Percentiles rank a stretch among this genome's conserved stretches.
These are phyloP conservation scores for Coelopa frigida DNA, from an alignment of 1,140 invertebrate genomes.

Conservation along the genomic window DNA sequence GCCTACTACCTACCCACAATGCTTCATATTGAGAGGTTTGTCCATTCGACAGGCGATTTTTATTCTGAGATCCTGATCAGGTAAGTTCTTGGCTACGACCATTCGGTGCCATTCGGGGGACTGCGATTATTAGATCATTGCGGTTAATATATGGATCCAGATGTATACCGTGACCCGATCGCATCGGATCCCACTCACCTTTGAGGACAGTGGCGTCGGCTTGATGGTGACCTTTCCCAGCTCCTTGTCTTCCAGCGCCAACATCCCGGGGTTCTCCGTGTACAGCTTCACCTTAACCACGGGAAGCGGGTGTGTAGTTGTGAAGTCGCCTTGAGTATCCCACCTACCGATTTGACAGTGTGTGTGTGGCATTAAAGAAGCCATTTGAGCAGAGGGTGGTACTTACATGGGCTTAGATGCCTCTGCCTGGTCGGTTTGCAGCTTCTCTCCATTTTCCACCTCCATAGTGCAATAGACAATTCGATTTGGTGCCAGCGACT, in stretches of 20 bases:
- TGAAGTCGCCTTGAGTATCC: constrained; percentile 98
- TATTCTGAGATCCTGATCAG: constrained; percentile 93
- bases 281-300: constrained; percentile 95
- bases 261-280: constrained; percentile 94
- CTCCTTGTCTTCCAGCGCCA: constrained; percentile 98
- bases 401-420: constrained; percentile 94
- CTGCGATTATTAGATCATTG: constrained; percentile 40
- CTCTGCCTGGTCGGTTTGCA: constrained; percentile 98
- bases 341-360: constrained; percentile 62
- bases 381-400: neutral
- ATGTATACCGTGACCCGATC: no score
- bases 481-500: constrained; percentile 90
- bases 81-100: constrained; percentile 87
- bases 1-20: constrained; percentile 66
- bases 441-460: constrained; percentile 94
- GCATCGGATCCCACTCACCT: constrained; percentile 52
- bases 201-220: constrained; percentile 85
- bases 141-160: neutral
- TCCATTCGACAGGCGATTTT: constrained; percentile 98
- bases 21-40: constrained; percentile 98
- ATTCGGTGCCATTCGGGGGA: constrained; percentile 97
- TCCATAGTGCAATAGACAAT: constrained; percentile 99
- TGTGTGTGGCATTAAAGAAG: neutral
- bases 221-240: constrained; percentile 88
- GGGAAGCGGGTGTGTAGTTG: constrained; percentile 93